These are phyloP conservation scores for Mus caroli DNA, from an alignment of 2,797 vertebrate genomes.

Conservation along the genomic window DNA sequence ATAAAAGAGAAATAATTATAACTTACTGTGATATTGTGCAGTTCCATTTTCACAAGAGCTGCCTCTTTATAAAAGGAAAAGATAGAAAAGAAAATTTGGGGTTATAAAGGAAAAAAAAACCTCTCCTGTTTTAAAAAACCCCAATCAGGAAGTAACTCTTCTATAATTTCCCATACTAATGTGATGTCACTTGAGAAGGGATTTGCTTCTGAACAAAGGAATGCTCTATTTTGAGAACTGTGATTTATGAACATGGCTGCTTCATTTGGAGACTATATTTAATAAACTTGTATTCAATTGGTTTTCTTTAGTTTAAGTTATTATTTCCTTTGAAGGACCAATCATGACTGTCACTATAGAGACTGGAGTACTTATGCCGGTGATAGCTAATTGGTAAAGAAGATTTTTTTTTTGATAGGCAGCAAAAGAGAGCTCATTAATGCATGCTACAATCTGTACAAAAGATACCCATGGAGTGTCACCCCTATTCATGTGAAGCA, in stretches of 20 bases:
- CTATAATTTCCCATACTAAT: background rate
- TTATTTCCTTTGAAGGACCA: slow-evolving; percentile 48
- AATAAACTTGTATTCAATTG: slow-evolving; percentile 36
- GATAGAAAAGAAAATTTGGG: background rate
- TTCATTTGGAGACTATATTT: background rate
- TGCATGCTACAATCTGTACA: background rate
- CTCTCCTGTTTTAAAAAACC: slow-evolving; percentile 4
- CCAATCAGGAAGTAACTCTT: background rate
- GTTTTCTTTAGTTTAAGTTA: slow-evolving; percentile 60
- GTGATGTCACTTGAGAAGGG: background rate
- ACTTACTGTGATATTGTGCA: background rate
- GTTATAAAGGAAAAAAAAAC: background rate
- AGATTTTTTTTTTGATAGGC: slow-evolving; percentile 8
- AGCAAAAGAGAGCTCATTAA: slow-evolving; percentile 46
- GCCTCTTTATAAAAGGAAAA: background rate
- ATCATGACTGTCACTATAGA: slow-evolving; percentile 56
- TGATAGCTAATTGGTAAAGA: slow-evolving; percentile 53
- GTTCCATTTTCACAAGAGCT: background rate
- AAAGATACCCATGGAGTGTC: background rate
- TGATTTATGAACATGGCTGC: slow-evolving; percentile 28
- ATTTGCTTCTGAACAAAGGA: slow-evolving; percentile 42
- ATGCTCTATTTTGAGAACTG: background rate
- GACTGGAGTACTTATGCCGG: background rate
- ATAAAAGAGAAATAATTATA: background rate
- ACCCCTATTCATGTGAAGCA: background rate